phyloP scores from a whole-genome alignment of 2,888 invertebrate genomes.

The Rhimphoctona megacephalus region DNA sequence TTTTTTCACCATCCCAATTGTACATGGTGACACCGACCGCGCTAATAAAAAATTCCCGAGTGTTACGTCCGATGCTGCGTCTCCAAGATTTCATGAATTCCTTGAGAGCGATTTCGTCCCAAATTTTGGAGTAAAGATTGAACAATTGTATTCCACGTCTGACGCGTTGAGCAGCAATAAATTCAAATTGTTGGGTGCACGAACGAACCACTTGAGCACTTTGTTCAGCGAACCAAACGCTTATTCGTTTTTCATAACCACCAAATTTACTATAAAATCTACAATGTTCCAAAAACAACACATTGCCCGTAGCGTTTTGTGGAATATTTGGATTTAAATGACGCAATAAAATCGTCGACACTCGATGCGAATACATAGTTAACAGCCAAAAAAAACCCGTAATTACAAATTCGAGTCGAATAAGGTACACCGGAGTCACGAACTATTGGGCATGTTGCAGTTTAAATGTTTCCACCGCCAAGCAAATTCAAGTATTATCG shows the following conservation, averaged over 20 bases:
- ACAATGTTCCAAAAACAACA: conserved; percentile 45
- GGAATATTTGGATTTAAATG: conserved; percentile 65
- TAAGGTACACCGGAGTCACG: conserved; percentile 27
- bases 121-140: conserved; percentile 87
- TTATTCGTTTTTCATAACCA: conserved; percentile 73
- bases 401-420: conserved; percentile 8
- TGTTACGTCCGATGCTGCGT: conserved; percentile 84
- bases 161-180: conserved; percentile 86
- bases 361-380: conserved; percentile 69
- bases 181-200: conserved; percentile 81
- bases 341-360: conserved; percentile 71
- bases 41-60: conserved; percentile 86
- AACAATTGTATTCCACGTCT: conserved; percentile 88
- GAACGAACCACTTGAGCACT: conserved; percentile 75
- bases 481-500: background rate
- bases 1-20: conserved; percentile 88
- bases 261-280: conserved; percentile 73
- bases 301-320: conserved; percentile 30
- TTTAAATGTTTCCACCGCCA: conserved; percentile 61
- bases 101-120: conserved; percentile 87
- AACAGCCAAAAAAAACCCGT: conserved; percentile 12
- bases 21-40: conserved; percentile 86
- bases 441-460: conserved; percentile 23
- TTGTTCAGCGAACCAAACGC: conserved; percentile 78
- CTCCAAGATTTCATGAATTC: conserved; percentile 86